Evolutionary conservation across 1,140 invertebrate genomes (phyloP).

Genomic region (Trigoniulus corallinus): DNA sequence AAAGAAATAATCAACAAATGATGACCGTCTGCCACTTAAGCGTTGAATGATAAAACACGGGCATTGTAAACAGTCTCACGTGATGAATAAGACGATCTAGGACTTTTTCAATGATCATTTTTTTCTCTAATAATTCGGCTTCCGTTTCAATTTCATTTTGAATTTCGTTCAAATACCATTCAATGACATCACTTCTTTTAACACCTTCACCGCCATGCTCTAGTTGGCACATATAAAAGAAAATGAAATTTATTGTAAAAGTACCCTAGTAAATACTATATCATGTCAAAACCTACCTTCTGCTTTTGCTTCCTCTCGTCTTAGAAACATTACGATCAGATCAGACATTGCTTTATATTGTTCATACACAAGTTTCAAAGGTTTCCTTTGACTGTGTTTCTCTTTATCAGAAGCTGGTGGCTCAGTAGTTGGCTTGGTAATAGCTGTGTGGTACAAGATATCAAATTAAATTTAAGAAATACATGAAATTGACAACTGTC

Average conservation of each 20-base stretch:
- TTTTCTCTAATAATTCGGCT: conserved; percentile 74
- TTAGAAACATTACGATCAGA: conserved; percentile 76
- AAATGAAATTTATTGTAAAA: too few relatives aligned
- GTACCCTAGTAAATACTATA: too few relatives aligned
- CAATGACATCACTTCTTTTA: conserved; percentile 63
- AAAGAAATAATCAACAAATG: conserved; percentile 21
- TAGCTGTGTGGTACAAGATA: too few relatives aligned
- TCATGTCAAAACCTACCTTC: conserved; percentile 29
- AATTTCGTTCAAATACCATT: conserved; percentile 88
- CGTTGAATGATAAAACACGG: too few relatives aligned
- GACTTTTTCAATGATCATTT: conserved; percentile 84
- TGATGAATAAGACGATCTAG: conserved; percentile 82
- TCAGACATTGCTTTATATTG: conserved; percentile 87
- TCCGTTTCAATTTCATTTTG: conserved; percentile 76
- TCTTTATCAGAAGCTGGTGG: background rate
- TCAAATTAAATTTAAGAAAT: too few relatives aligned
- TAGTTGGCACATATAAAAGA: background rate
- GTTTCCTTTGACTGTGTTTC: conserved; percentile 41
- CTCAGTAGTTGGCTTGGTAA: too few relatives aligned
- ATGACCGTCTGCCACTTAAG: conserved; percentile 9
- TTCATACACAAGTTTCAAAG: conserved; percentile 80
- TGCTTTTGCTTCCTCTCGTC: conserved; percentile 55
- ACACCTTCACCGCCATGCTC: conserved; percentile 37
- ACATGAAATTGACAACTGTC: too few relatives aligned
- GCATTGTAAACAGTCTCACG: conserved; percentile 47